These are phyloP conservation scores for Lymantria monacha DNA, from an alignment of 2,888 invertebrate species.

Conservation along the genomic window DNA sequence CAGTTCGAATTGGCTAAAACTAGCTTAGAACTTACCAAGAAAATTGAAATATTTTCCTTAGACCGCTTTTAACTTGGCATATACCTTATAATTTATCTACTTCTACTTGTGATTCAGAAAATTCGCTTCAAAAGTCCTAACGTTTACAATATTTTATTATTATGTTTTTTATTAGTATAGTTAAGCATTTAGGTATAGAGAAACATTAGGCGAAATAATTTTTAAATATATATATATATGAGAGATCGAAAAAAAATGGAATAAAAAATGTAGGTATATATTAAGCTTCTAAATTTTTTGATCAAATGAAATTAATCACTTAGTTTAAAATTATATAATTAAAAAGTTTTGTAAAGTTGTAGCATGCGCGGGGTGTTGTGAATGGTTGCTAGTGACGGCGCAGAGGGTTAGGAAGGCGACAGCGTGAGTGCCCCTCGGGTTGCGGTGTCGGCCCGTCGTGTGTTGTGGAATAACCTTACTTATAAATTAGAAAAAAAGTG, in stretches of 20 bases:
- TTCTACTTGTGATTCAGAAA: too few species aligned
- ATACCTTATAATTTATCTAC: too few species aligned
- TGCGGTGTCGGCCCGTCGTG: constrained; percentile 17
- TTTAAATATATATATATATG: too few species aligned
- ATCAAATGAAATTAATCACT: not conserved
- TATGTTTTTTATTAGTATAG: too few species aligned
- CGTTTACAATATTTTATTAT: too few species aligned
- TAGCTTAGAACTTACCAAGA: too few species aligned
- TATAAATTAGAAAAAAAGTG: constrained; percentile 55
- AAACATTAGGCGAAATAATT: too few species aligned
- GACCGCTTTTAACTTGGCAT: too few species aligned
- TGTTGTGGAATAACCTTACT: constrained; percentile 33
- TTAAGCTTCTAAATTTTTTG: not conserved
- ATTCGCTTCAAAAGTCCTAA: too few species aligned
- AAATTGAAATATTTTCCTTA: too few species aligned
- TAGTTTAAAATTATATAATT: not conserved
- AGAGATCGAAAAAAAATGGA: not conserved
- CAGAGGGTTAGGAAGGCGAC: constrained; percentile 5
- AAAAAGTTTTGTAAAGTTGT: not conserved
- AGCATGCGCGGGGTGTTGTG: not conserved
- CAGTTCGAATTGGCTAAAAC: too few species aligned
- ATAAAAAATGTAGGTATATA: not conserved
- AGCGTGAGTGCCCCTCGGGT: constrained; percentile 22
- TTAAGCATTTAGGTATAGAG: too few species aligned
- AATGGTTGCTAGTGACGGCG: constrained; percentile 2